Conservation (phyloP, 2,888 invertebrate genomes). For the Cheilosia impressa region DNA sequence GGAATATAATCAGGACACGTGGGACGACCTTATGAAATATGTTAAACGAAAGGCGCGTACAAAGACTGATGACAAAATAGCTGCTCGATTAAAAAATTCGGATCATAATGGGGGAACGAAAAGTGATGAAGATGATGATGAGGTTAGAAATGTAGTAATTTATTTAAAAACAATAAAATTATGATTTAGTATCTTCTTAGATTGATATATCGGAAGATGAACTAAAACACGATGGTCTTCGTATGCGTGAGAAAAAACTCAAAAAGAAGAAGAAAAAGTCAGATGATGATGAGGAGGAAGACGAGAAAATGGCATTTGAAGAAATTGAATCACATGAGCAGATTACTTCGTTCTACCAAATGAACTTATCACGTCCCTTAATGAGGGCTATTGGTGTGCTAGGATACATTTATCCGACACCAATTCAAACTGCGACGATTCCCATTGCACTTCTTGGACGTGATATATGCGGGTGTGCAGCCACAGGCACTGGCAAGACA, state of each 20-base stretch:
- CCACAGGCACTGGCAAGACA: slow-evolving; percentile 99
- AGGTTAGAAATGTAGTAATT: slow-evolving; percentile 65
- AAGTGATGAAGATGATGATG: slow-evolving; percentile 85
- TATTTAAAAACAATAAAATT: not conserved
- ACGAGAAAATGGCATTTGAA: slow-evolving; percentile 85
- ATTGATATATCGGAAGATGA: slow-evolving; percentile 91
- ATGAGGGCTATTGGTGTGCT: slow-evolving; percentile 95
- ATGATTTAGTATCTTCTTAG: slow-evolving; percentile 77
- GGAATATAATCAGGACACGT: slow-evolving; percentile 92
- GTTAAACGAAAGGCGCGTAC: slow-evolving; percentile 91
- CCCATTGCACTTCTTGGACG: slow-evolving; percentile 96
- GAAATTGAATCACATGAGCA: slow-evolving; percentile 88
- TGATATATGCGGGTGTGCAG: slow-evolving; percentile 99
- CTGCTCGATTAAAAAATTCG: slow-evolving; percentile 85
- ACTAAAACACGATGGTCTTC: slow-evolving; percentile 88
- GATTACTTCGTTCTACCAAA: slow-evolving; percentile 92
- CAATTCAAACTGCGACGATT: slow-evolving; percentile 97
- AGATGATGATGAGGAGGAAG: slow-evolving; percentile 84
- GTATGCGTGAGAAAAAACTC: slow-evolving; percentile 87
- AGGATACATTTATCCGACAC: slow-evolving; percentile 97
- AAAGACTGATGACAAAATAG: slow-evolving; percentile 93
- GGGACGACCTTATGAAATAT: slow-evolving; percentile 92
- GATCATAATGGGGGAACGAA: slow-evolving; percentile 84
- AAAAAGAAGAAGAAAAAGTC: slow-evolving; percentile 84
- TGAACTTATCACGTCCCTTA: slow-evolving; percentile 97